Base-by-base conservation (phyloP, 2,888 invertebrate genomes). In the Homarus gammarus region DNA sequence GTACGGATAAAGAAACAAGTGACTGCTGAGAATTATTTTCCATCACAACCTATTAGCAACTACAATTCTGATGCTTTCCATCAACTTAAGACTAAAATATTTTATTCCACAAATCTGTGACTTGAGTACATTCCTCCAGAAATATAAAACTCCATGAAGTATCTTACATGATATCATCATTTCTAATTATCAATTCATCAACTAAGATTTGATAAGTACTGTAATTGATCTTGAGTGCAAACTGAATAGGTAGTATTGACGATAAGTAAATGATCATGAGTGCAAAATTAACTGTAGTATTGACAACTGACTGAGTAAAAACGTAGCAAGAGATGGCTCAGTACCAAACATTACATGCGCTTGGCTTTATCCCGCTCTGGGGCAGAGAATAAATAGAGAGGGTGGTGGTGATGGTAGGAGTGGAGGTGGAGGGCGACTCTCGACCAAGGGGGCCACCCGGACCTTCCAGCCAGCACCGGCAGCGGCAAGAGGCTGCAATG, bases 311-410 rank as follows among this genome's bases (percentile, higher is more conserved):
- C 75, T 87, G 75, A 75, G 56, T 64, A 84, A 88, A 84, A 88
- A 88, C 88, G 88, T 88, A 88, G 88, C 88, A 88, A 88, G 89
- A 89, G 85, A 85, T 84, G 89, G 84, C 89, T 89, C 84, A 89
- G 89, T 89, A 89, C 89, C 89, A 89, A 89, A 84, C 40, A 64
- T 89, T 79, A 89, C 89, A 89, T 85, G 89, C 85, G 89, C 88
- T 84, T 88, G 88, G 78, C 84, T 84, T 89, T 89, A 89, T 89
- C 84, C 89, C 85, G 89, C 84, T 84, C 89, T 84, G 79, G 89
- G 89, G 84, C 84, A 89, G 89, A 89, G 89, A 89, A 89, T 89
- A 89, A 89, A 84, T 84, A 89, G 89, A 89, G 89, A 89, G 89
- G 89, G 89, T 89, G 83, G 84, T 89, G 89, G 81, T 81, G 84